phyloP scores from a whole-genome alignment of 2,888 invertebrate genomes.

The Hypomecis atomaria region DNA sequence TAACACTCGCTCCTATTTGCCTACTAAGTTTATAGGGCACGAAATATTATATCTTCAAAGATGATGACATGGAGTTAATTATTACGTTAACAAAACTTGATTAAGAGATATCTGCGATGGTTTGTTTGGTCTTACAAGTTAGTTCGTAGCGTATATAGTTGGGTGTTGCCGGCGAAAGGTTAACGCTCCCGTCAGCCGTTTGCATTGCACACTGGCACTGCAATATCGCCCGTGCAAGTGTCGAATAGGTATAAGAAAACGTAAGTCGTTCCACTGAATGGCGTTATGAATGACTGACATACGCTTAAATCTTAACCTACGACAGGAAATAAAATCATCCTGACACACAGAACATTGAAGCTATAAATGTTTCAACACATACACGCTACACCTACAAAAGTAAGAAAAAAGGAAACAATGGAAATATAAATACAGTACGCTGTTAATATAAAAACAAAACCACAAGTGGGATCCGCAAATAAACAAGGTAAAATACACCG shows the following conservation, averaged over 20 bases:
- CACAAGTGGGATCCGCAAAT: slow-evolving; percentile 26
- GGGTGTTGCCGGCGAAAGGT: slow-evolving; percentile 42
- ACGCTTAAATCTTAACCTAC: slow-evolving; percentile 42
- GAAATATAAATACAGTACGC: slow-evolving; percentile 40
- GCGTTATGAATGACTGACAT: slow-evolving; percentile 50
- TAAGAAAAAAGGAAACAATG: slow-evolving; percentile 18
- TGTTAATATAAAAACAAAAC: slow-evolving; percentile 35
- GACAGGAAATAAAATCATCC: slow-evolving; percentile 35
- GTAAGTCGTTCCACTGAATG: slow-evolving; percentile 52
- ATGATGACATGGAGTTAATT: slow-evolving; percentile 3
- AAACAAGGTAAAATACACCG: slow-evolving; percentile 44
- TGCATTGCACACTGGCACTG: slow-evolving; percentile 49
- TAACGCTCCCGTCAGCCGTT: slow-evolving; percentile 51
- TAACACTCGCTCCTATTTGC: slow-evolving; percentile 5
- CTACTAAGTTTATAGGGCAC: slow-evolving; percentile 21
- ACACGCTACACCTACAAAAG: too few relatives aligned
- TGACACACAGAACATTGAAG: slow-evolving; percentile 33
- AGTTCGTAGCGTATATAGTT: not conserved
- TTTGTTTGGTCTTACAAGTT: not conserved
- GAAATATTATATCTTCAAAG: slow-evolving; percentile 34
- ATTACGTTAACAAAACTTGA: not conserved
- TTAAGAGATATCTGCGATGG: not conserved
- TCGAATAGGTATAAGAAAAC: slow-evolving; percentile 43
- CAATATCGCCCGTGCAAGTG: slow-evolving; percentile 27
- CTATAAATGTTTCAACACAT: slow-evolving; percentile 20